phyloP scores from a whole-genome alignment of 2,888 invertebrate genomes.

The Hermaeophaga mercurialis region DNA sequence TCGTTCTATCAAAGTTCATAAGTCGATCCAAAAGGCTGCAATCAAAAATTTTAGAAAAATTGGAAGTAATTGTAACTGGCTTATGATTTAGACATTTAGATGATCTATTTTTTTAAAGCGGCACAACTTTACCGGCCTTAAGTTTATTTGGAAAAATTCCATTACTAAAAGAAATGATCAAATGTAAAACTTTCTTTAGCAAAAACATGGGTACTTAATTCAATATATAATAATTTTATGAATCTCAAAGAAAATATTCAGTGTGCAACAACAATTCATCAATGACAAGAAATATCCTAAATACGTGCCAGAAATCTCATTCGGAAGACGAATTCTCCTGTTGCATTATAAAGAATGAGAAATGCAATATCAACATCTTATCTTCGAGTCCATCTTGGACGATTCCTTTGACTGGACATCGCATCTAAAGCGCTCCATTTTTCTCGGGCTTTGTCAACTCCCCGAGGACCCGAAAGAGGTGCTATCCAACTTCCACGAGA shows the following conservation, averaged over 20 bases:
- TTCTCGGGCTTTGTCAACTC: constrained; percentile 50
- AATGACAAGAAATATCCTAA: not conserved
- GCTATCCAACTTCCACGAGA: constrained; percentile 35
- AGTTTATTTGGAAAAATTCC: too few species aligned
- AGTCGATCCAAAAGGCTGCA: too few species aligned
- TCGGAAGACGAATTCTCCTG: constrained; percentile 50
- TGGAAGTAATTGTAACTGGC: too few species aligned
- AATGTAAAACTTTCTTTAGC: too few species aligned
- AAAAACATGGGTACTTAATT: too few species aligned
- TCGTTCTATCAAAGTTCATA: too few species aligned
- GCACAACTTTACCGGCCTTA: too few species aligned
- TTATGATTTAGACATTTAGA: too few species aligned
- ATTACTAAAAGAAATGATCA: too few species aligned
- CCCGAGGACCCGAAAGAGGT: constrained; percentile 40
- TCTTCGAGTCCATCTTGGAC: constrained; percentile 52
- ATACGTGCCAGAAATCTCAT: constrained; percentile 34
- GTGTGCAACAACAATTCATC: not conserved
- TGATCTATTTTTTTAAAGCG: too few species aligned
- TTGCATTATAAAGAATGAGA: constrained; percentile 61
- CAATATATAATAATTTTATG: too few species aligned
- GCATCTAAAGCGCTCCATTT: constrained; percentile 54
- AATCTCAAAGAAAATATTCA: not conserved
- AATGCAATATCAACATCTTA: constrained; percentile 59
- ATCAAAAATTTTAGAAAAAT: too few species aligned
- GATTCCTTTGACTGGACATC: constrained; percentile 53